Percentiles rank a stretch among this genome's conserved stretches.
These are phyloP conservation scores for Kryptolebias ocellatus DNA, from an alignment of 2,797 vertebrate species.

Conservation along the genomic window DNA sequence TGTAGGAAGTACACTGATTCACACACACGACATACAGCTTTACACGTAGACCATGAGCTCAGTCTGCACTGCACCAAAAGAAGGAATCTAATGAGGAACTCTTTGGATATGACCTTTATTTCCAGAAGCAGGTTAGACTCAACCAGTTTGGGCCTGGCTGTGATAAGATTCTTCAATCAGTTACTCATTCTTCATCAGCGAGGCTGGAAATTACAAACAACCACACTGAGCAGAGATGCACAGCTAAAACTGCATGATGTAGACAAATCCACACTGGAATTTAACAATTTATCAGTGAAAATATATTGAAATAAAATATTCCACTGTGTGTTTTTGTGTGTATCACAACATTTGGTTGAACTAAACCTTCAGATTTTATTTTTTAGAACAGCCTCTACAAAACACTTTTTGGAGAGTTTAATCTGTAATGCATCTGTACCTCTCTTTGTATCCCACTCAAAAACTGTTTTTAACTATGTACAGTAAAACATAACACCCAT, in stretches of 20 bases:
- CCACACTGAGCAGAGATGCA: not conserved
- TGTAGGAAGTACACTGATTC: slow-evolving; percentile 15
- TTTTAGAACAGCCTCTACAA: too few species aligned
- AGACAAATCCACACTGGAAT: not conserved
- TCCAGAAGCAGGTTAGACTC: slow-evolving; percentile 7
- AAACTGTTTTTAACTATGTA: too few species aligned
- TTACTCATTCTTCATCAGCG: slow-evolving; percentile 24
- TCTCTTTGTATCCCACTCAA: too few species aligned
- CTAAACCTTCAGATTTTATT: too few species aligned
- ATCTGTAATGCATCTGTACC: too few species aligned
- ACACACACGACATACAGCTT: slow-evolving; percentile 3
- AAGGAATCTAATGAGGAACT: not conserved
- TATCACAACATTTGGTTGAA: too few species aligned
- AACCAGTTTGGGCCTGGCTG: slow-evolving; percentile 17
- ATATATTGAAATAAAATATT: too few species aligned
- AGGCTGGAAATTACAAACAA: slow-evolving; percentile 8
- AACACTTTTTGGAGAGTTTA: too few species aligned
- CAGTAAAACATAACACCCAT: not conserved
- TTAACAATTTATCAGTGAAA: not conserved
- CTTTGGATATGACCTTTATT: slow-evolving; percentile 37
- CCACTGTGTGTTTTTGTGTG: too few species aligned
- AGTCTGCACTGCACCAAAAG: slow-evolving; percentile 55
- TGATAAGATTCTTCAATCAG: slow-evolving; percentile 28
- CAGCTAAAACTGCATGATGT: slow-evolving; percentile 2
- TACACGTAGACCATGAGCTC: slow-evolving; percentile 14